Evolutionary conservation across 2,797 vertebrate genomes (phyloP).

Genomic region (Sebastes kiyomatsui): DNA sequence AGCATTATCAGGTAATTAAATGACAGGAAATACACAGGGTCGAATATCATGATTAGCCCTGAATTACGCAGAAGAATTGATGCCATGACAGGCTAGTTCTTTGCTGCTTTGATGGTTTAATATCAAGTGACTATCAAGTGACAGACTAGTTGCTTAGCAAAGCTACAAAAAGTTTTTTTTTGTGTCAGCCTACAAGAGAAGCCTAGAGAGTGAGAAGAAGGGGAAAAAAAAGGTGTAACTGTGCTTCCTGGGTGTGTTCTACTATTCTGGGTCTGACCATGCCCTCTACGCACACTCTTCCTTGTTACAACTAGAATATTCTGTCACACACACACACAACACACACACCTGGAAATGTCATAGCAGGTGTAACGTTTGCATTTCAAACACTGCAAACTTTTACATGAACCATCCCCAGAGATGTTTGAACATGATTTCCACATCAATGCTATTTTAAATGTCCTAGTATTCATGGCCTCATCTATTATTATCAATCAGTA

Average conservation of each 20-base stretch:
- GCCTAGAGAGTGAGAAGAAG: background rate
- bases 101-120: background rate
- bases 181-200: slow-evolving; percentile 48
- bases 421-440: background rate
- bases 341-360: background rate
- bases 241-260: slow-evolving; percentile 73
- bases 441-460: background rate
- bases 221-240: slow-evolving; percentile 26
- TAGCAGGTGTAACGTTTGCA: background rate
- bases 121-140: slow-evolving; percentile 38
- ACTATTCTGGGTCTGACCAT: slow-evolving; percentile 36
- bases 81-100: background rate
- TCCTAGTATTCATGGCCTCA: background rate
- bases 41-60: background rate
- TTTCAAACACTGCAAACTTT: background rate
- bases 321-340: background rate
- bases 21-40: slow-evolving; percentile 13
- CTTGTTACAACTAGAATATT: slow-evolving; percentile 33
- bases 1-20: slow-evolving; percentile 25
- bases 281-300: slow-evolving; percentile 30
- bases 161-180: background rate
- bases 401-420: background rate
- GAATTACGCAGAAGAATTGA: background rate
- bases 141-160: slow-evolving; percentile 36
- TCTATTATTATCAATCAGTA: background rate